phyloP scores from a whole-genome alignment of 2,888 invertebrate species.

The Rotaria sp. region DNA sequence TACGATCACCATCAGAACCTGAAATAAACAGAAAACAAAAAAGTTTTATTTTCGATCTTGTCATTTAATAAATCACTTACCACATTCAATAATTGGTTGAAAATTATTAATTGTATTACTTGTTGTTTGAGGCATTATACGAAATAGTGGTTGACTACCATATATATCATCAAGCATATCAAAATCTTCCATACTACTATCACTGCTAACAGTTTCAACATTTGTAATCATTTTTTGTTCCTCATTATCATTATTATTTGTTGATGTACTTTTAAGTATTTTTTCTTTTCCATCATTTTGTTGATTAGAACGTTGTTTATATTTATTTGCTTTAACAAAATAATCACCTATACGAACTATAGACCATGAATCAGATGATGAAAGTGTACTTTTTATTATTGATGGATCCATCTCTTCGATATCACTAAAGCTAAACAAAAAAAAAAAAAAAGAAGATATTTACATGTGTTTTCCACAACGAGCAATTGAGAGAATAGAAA shows the following conservation, averaged over 20 bases:
- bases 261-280: not conserved
- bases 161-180: conserved; percentile 8
- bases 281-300: not conserved
- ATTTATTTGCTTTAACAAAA: not conserved
- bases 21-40: not conserved
- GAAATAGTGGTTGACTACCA: not conserved
- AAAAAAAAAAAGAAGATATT: too few relatives aligned
- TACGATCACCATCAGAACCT: not conserved
- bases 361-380: conserved; percentile 12
- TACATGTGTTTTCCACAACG: too few relatives aligned
- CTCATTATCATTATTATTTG: not conserved
- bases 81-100: not conserved
- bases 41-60: not conserved
- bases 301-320: not conserved
- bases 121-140: not conserved
- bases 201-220: not conserved
- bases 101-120: not conserved
- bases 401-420: not conserved
- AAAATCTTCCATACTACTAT: not conserved
- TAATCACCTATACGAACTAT: conserved; percentile 21
- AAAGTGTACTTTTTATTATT: not conserved
- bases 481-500: too few relatives aligned
- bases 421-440: conserved; percentile 15
- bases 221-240: not conserved
- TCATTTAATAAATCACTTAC: not conserved